Conservation (phyloP, 2,888 invertebrate genomes). For the Nycteola revayana region DNA sequence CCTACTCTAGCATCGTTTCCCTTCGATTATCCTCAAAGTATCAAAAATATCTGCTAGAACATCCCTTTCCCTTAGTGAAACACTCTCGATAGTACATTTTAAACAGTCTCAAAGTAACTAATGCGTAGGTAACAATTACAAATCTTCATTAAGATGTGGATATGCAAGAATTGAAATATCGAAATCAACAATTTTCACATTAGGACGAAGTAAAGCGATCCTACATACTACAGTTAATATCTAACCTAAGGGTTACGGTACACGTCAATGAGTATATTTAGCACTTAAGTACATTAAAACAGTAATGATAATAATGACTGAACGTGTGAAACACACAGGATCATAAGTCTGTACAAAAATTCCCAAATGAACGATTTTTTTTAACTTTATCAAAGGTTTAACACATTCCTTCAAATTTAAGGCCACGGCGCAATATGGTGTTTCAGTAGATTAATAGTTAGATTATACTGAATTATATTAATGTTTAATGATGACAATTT, state of each 20-base stretch:
- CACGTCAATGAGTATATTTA: conserved; percentile 54
- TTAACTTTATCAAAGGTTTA: conserved; percentile 63
- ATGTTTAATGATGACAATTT: conserved; percentile 58
- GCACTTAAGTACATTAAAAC: conserved; percentile 59
- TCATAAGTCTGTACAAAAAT: conserved; percentile 60
- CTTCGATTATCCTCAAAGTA: conserved; percentile 79
- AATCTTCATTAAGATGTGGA: conserved; percentile 67
- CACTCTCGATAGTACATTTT: conserved; percentile 75
- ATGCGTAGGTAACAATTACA: conserved; percentile 80
- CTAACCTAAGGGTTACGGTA: conserved; percentile 65
- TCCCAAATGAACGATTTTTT: conserved; percentile 37
- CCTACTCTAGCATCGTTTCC: conserved; percentile 69
- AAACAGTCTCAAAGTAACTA: conserved; percentile 82
- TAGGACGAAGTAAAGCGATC: conserved; percentile 70
- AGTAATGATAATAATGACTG: conserved; percentile 50
- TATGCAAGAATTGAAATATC: conserved; percentile 70
- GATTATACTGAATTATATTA: conserved; percentile 59
- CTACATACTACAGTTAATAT: conserved; percentile 57
- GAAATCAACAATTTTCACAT: conserved; percentile 65
- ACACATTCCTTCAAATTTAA: conserved; percentile 78
- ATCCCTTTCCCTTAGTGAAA: conserved; percentile 80
- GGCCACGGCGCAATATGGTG: conserved; percentile 82
- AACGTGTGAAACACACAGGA: conserved; percentile 49
- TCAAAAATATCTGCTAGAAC: conserved; percentile 81
- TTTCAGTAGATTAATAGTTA: conserved; percentile 77